A percentile compares a stretch with the other conserved stretches of the same genome.
Evolutionary conservation across 2,888 invertebrate genomes (phyloP).

Genomic region (Hirtodrosophila alboralis): DNA sequence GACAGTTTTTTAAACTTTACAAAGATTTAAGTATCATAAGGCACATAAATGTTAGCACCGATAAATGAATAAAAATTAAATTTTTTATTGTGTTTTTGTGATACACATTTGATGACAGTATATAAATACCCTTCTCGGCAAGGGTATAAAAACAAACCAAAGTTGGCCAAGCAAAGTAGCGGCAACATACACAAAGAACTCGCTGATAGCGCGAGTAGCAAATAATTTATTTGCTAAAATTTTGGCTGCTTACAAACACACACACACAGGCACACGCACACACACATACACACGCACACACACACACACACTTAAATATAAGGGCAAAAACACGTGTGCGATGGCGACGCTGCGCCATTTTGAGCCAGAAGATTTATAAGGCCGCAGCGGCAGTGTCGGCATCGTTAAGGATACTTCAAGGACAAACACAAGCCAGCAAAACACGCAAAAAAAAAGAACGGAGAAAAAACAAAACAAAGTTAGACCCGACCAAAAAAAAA

Average conservation of each 20-base stretch:
- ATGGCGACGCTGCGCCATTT: conserved; percentile 66
- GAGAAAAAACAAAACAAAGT: conserved; percentile 30
- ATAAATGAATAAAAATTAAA: too few relatives aligned
- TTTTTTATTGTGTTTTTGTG: too few relatives aligned
- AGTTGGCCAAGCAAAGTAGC: conserved; percentile 17
- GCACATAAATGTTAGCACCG: too few relatives aligned
- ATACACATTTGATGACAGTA: background rate
- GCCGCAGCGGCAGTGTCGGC: conserved; percentile 53
- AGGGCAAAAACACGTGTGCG: conserved; percentile 37
- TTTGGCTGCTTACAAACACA: conserved; percentile 30
- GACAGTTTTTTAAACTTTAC: too few relatives aligned
- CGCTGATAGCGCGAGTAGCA: conserved; percentile 38
- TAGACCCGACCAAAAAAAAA: conserved; percentile 52
- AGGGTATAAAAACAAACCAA: conserved; percentile 1
- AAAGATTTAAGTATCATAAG: too few relatives aligned
- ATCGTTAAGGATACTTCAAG: conserved; percentile 69
- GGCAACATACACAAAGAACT: conserved; percentile 21
- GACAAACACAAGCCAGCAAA: conserved; percentile 45
- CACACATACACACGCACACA: conserved; percentile 7
- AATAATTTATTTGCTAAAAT: conserved; percentile 48
- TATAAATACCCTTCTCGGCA: background rate
- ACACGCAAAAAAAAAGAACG: conserved; percentile 12
- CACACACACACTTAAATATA: conserved; percentile 4
- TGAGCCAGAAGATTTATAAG: conserved; percentile 66
- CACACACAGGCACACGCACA: conserved; percentile 8